Percentiles rank a stretch among this genome's conserved stretches.
Conservation (phyloP, 2,797 vertebrate genomes). For the Mycteria americana region DNA sequence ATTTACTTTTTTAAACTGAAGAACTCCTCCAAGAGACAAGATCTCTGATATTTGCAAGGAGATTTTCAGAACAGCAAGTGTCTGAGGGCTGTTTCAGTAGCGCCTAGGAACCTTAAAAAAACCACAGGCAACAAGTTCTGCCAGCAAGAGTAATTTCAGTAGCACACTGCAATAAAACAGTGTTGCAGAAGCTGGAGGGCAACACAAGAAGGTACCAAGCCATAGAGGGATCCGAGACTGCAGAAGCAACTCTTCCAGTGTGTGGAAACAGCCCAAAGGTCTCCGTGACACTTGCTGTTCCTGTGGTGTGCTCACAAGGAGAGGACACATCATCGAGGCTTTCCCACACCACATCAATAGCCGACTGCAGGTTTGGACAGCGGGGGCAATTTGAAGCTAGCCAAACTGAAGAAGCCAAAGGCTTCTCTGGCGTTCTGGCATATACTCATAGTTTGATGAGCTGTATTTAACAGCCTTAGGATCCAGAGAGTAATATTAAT, state of each 20-base stretch:
- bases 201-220: neutral
- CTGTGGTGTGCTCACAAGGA: neutral
- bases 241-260: neutral
- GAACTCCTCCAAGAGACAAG: conserved; percentile 19
- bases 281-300: neutral
- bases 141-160: neutral
- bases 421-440: neutral
- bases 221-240: neutral
- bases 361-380: neutral
- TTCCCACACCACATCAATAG: neutral
- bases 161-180: neutral
- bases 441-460: neutral
- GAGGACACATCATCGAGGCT: rapidly evolving
- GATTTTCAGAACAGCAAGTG: conserved; percentile 17
- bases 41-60: neutral
- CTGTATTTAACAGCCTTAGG: neutral
- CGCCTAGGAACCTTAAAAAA: conserved; percentile 14
- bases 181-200: neutral
- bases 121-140: neutral
- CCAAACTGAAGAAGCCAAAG: neutral
- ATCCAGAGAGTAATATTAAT: neutral
- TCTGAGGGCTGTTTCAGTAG: neutral
- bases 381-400: neutral
- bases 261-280: neutral
- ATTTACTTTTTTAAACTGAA: conserved; percentile 25